Base-by-base conservation (phyloP, 2,888 invertebrate species). In the Hypomecis punctinalis region DNA sequence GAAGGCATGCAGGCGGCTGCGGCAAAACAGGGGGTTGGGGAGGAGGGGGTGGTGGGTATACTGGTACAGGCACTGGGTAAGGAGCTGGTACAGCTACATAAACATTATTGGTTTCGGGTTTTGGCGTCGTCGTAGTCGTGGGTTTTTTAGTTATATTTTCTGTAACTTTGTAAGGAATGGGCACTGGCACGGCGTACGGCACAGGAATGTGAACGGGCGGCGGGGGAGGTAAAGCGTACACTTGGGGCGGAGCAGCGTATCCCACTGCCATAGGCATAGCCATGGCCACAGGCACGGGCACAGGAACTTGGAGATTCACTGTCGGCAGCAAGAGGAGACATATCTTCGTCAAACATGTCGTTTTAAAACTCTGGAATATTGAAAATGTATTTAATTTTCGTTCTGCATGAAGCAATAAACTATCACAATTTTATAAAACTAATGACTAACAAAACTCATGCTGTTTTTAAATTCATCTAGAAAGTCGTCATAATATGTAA, bases 151-250 rank as follows among this genome's bases (percentile, higher is more conserved):
- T 33, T 5, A 11, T 36, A 9, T 37, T 37, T 11, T 56, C 59
- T 51, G 10, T 62, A 23, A 49, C 53, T 9, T 10, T 57, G 37
- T 48, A 57, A n/a, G 61, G 61, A 9, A 66, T 8, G 6, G 61
- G 56, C n/a, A 56, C 47, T 9, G 53, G 47, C 2, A 56, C 47
- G 8, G 53, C 45, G 39, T 37, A 55, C 0, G 61, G 62, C 8
- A 60, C 59, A 43, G 57, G 63, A 10, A 59, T 39, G 0, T 62
- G 65, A 10, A 64, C 39, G 6, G 68, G 66, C 5, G 60, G 63
- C 37, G 63, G 68, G 10, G 63, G 55, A 35, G 60, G 66, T 8
- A 61, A 9, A 7, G 58, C 61, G 23, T 23, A 23, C 23, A 3
- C n/a, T 23, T 2, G 23, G 23, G 23, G 23, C 1, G 23, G 1